Percentiles rank a stretch among this genome's conserved stretches.
Conservation (phyloP, 1,140 invertebrate species). For the Drosophila athabasca region DNA sequence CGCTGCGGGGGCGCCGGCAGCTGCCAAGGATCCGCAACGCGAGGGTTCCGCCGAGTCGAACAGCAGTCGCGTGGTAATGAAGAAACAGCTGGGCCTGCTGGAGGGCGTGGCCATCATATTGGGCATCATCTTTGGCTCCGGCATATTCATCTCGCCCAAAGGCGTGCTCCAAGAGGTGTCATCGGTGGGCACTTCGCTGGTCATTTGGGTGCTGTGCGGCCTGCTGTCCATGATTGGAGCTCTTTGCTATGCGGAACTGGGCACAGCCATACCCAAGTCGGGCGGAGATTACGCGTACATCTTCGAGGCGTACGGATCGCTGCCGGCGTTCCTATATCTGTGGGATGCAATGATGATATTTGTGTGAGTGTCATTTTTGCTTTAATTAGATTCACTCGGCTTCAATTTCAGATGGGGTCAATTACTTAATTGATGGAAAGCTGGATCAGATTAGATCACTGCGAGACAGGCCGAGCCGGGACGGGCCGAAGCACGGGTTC, state of each 20-base stretch:
- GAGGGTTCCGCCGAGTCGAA: slow-evolving; percentile 74
- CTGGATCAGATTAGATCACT: background rate
- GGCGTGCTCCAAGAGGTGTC: slow-evolving; percentile 95
- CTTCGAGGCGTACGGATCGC: slow-evolving; percentile 94
- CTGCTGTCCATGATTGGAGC: slow-evolving; percentile 94
- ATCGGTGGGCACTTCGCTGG: slow-evolving; percentile 92
- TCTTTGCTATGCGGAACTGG: slow-evolving; percentile 97
- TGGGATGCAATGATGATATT: slow-evolving; percentile 94
- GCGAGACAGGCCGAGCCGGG: too few species aligned
- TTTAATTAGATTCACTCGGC: background rate
- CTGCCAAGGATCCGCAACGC: slow-evolving; percentile 27
- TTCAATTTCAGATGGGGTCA: too few species aligned
- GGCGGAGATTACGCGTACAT: slow-evolving; percentile 98
- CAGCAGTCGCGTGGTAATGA: slow-evolving; percentile 86
- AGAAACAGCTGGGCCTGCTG: slow-evolving; percentile 91
- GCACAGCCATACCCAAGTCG: slow-evolving; percentile 91
- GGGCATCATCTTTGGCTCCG: slow-evolving; percentile 95
- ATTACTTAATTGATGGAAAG: too few species aligned
- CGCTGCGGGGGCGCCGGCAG: background rate
- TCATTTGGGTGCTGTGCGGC: slow-evolving; percentile 96
- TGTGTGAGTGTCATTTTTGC: slow-evolving; percentile 86
- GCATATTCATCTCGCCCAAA: slow-evolving; percentile 98
- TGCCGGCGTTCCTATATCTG: slow-evolving; percentile 96
- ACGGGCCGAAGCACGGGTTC: too few species aligned
- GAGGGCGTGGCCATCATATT: slow-evolving; percentile 95